These are phyloP conservation scores for Bombycilla garrulus DNA, from an alignment of 2,113 vertebrate species.

Conservation along the genomic window DNA sequence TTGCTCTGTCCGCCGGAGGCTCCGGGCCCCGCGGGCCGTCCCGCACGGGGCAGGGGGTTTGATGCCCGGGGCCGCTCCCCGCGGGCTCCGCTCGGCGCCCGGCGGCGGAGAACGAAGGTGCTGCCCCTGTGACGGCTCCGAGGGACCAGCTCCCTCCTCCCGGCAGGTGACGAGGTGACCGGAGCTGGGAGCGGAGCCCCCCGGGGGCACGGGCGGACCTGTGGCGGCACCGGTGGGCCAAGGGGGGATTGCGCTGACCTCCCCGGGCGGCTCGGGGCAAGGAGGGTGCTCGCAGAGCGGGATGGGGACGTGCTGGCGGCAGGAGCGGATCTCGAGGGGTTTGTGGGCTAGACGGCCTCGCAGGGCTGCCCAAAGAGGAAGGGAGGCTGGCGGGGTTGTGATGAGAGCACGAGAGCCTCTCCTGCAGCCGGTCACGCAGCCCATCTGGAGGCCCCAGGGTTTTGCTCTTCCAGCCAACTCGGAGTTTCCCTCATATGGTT, in stretches of 20 bases:
- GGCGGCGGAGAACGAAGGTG: neutral
- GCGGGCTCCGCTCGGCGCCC: neutral
- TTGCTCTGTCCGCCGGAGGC: too few relatives aligned
- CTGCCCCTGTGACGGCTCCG: neutral
- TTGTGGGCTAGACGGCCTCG: neutral
- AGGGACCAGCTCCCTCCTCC: neutral
- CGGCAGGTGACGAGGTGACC: neutral
- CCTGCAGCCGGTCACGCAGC: neutral
- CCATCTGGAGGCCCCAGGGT: neutral
- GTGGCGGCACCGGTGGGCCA: neutral
- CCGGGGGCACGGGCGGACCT: neutral
- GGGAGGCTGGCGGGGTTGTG: neutral
- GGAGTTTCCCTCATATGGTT: neutral
- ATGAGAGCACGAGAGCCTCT: neutral
- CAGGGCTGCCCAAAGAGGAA: neutral
- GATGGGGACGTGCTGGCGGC: accelerated
- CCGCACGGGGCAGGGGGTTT: too few relatives aligned
- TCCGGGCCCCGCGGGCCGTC: too few relatives aligned
- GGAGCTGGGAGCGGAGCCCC: neutral
- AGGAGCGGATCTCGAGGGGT: neutral
- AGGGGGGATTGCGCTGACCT: neutral
- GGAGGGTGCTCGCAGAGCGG: accelerated
- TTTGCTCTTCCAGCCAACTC: neutral
- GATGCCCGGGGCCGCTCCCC: neutral
- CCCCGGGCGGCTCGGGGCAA: neutral